Conservation (phyloP, 2,797 vertebrate species). For the Perodicticus potto region DNA sequence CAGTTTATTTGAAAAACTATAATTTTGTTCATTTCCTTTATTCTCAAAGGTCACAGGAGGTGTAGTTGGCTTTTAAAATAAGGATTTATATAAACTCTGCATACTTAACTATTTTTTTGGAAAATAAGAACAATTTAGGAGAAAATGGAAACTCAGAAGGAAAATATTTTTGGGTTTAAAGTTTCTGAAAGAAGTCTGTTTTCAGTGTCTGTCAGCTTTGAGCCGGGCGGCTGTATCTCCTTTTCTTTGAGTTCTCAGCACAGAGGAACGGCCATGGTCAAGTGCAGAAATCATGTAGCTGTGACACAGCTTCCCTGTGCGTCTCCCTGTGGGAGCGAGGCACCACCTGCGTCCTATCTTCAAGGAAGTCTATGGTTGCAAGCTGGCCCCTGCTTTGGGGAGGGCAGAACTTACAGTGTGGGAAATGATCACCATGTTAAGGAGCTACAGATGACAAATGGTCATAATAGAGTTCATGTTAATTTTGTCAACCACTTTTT, state of each 20-base stretch:
- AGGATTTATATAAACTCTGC: slow-evolving; percentile 7
- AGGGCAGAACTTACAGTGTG: not conserved
- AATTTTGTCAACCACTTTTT: not conserved
- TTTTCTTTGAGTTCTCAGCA: not conserved
- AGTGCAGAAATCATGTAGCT: not conserved
- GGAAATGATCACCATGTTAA: not conserved
- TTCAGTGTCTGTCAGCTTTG: not conserved
- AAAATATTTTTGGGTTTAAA: slow-evolving; percentile 33
- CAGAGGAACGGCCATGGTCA: not conserved
- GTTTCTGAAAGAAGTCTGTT: not conserved
- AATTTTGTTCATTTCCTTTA: slow-evolving; percentile 58
- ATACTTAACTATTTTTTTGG: not conserved
- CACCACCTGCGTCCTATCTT: not conserved
- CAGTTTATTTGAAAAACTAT: not conserved
- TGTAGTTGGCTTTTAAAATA: slow-evolving; percentile 14
- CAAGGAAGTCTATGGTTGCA: not conserved
- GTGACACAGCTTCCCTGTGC: not conserved
- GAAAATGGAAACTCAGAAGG: slow-evolving; percentile 13
- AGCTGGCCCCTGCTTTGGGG: not conserved
- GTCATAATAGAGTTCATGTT: not conserved
- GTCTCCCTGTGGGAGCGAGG: not conserved
- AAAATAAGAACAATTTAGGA: not conserved
- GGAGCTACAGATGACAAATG: not conserved
- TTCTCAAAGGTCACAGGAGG: slow-evolving; percentile 15
- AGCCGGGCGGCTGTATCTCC: not conserved